Conservation (phyloP, 2,113 vertebrate species). For the Oryzias celebensis region DNA sequence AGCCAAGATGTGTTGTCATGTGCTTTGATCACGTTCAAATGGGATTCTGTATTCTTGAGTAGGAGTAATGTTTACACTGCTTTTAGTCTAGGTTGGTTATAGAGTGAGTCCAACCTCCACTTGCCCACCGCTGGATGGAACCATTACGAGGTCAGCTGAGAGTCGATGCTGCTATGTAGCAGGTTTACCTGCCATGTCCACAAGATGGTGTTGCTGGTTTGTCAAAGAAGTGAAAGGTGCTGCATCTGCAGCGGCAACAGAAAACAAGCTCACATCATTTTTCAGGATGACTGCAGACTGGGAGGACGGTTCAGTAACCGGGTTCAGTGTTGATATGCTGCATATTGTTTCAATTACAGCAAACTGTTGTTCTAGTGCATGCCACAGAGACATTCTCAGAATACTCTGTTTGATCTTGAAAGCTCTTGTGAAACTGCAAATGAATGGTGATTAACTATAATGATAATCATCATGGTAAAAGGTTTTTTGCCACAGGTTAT, state of each 20-base stretch:
- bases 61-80: no score
- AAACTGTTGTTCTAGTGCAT: slow-evolving; percentile 62
- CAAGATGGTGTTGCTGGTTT: slow-evolving; percentile 63
- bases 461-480: slow-evolving; percentile 66
- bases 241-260: slow-evolving; percentile 24
- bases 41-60: no score
- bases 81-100: no score
- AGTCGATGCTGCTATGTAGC: background rate
- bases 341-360: slow-evolving; percentile 70
- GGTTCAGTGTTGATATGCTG: slow-evolving; percentile 59
- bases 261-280: slow-evolving; percentile 50
- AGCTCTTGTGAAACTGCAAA: slow-evolving; percentile 73
- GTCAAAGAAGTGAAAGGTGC: background rate
- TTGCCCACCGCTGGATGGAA: no score
- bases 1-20: no score
- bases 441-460: slow-evolving; percentile 74
- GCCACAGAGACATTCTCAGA: slow-evolving; percentile 63
- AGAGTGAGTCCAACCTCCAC: no score
- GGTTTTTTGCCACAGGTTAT: slow-evolving; percentile 65
- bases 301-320: slow-evolving; percentile 70
- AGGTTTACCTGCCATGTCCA: slow-evolving; percentile 49
- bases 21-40: no score
- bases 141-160: no score
- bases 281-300: slow-evolving; percentile 60
- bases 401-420: slow-evolving; percentile 71